Percentiles rank a stretch among this genome's conserved stretches.
These are phyloP conservation scores for Alectoris magna DNA, from an alignment of 2,797 vertebrate genomes.

Conservation along the genomic window DNA sequence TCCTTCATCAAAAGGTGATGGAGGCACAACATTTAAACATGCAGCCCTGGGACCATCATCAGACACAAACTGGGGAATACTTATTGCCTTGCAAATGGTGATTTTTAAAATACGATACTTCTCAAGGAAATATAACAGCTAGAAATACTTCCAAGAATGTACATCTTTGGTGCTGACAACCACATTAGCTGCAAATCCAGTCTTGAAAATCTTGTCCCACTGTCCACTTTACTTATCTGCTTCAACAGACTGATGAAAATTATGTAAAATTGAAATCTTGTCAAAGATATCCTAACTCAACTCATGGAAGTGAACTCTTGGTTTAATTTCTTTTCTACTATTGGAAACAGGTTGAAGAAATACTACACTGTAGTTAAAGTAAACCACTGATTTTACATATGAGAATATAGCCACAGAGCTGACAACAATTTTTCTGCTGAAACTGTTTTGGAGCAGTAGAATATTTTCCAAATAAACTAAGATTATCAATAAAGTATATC, in stretches of 20 bases:
- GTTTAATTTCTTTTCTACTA: constrained; percentile 49
- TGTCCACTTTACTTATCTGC: constrained; percentile 28
- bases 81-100: constrained; percentile 10
- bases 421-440: neutral
- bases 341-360: constrained; percentile 45
- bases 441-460: neutral
- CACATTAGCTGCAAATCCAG: constrained; percentile 32
- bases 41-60: neutral
- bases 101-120: constrained; percentile 35
- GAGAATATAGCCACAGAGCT: neutral
- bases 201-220: neutral
- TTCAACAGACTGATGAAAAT: constrained; percentile 51
- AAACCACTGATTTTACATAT: neutral
- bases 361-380: neutral
- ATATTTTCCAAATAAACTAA: neutral
- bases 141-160: constrained; percentile 21
- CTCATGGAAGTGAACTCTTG: neutral
- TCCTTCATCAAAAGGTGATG: constrained; percentile 54
- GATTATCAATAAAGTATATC: neutral
- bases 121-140: constrained; percentile 15
- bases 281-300: constrained; percentile 6
- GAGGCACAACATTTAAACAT: neutral
- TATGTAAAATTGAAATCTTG: constrained; percentile 50
- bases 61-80: neutral
- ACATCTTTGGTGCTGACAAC: constrained; percentile 9